phyloP scores from a whole-genome alignment of 2,797 vertebrate genomes.

The Cyprinella venusta region DNA sequence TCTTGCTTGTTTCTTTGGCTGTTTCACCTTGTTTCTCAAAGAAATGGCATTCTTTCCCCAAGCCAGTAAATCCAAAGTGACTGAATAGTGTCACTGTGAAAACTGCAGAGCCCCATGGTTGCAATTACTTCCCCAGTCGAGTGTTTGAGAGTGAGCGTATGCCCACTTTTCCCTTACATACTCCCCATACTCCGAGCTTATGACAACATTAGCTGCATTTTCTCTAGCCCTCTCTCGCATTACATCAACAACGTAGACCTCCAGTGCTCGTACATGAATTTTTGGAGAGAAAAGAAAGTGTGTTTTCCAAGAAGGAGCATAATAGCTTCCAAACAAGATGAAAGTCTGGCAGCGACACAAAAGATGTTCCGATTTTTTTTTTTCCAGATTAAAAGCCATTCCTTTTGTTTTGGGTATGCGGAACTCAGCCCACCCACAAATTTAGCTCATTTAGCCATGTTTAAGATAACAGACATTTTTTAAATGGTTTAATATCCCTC shows the following conservation, averaged over 20 bases:
- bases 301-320: slow-evolving; percentile 65
- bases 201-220: slow-evolving; percentile 42
- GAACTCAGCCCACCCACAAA: slow-evolving; percentile 62
- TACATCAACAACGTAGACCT: slow-evolving; percentile 67
- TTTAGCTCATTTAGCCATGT: slow-evolving; percentile 65
- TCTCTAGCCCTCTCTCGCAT: slow-evolving; percentile 62
- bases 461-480: slow-evolving; percentile 67
- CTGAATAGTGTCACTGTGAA: slow-evolving; percentile 72
- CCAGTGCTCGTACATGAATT: slow-evolving; percentile 57
- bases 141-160: slow-evolving; percentile 50
- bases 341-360: slow-evolving; percentile 66
- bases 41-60: neutral
- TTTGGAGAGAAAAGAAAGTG: slow-evolving; percentile 66
- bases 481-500: slow-evolving; percentile 42
- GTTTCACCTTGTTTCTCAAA: slow-evolving; percentile 34
- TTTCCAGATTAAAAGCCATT: slow-evolving; percentile 62
- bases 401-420: slow-evolving; percentile 64
- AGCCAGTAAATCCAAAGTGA: slow-evolving; percentile 67
- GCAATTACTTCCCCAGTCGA: slow-evolving; percentile 58
- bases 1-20: slow-evolving; percentile 21
- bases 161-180: slow-evolving; percentile 51
- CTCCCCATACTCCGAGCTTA: slow-evolving; percentile 17
- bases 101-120: slow-evolving; percentile 61
- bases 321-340: slow-evolving; percentile 64
- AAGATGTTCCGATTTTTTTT: slow-evolving; percentile 58